phyloP scores from a whole-genome alignment of 1,140 invertebrate species.

The Hesperophylax magnus region DNA sequence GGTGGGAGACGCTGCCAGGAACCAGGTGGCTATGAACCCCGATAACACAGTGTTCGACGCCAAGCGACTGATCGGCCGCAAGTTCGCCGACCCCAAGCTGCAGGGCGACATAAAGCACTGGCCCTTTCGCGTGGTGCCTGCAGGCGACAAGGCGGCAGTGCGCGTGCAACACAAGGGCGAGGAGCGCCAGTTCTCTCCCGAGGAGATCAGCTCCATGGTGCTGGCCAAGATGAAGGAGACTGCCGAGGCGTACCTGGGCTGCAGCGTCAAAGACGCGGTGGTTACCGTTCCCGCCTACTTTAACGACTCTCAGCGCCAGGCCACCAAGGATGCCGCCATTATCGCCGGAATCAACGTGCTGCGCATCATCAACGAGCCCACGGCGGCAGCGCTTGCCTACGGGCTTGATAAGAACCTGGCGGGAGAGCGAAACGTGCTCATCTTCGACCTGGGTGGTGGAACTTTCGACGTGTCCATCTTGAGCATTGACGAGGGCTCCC shows the following conservation, averaged over 20 bases:
- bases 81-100: slow-evolving; percentile 80
- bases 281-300: too few relatives aligned
- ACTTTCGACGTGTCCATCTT: slow-evolving; percentile 74
- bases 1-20: slow-evolving; percentile 82
- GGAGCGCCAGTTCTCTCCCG: slow-evolving; percentile 78
- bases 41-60: too few relatives aligned
- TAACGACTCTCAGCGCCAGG: too few relatives aligned
- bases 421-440: slow-evolving; percentile 79
- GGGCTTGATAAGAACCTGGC: slow-evolving; percentile 83
- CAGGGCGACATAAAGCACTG: slow-evolving; percentile 83
- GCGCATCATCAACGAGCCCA: slow-evolving; percentile 70
- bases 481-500: slow-evolving; percentile 79
- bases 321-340: slow-evolving; percentile 73
- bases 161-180: slow-evolving; percentile 80
- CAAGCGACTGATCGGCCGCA: slow-evolving; percentile 72
- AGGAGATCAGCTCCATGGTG: slow-evolving; percentile 77
- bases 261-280: slow-evolving; percentile 65
- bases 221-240: too few relatives aligned
- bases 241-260: slow-evolving; percentile 65
- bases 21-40: slow-evolving; percentile 51
- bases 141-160: slow-evolving; percentile 75
- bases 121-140: slow-evolving; percentile 80
- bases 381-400: slow-evolving; percentile 81
- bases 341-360: slow-evolving; percentile 76
- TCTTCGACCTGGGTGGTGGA: slow-evolving; percentile 68